These are phyloP conservation scores for Trachymyrmex cornetzi DNA, from an alignment of 1,140 invertebrate genomes.

Conservation along the genomic window DNA sequence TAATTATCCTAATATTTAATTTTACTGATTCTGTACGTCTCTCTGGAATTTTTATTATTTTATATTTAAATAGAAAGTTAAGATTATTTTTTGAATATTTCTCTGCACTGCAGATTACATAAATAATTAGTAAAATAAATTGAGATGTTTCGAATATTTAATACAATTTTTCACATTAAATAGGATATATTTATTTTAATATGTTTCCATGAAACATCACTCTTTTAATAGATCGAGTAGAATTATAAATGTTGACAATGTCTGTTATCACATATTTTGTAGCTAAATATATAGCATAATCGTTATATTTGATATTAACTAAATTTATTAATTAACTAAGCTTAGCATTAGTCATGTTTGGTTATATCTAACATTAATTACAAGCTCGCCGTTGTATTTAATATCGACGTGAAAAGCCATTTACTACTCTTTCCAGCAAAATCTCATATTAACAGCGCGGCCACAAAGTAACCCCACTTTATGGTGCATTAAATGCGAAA, in stretches of 20 bases:
- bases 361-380: constrained; percentile 32
- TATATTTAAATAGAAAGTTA: background rate
- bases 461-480: constrained; percentile 55
- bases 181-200: background rate
- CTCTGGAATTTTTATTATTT: background rate
- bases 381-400: constrained; percentile 28
- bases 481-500: constrained; percentile 52
- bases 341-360: constrained; percentile 14
- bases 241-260: constrained; percentile 1
- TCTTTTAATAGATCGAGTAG: background rate
- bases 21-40: background rate
- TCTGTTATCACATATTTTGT: background rate
- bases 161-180: background rate
- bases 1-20: background rate
- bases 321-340: constrained; percentile 26
- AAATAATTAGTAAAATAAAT: constrained; percentile 6
- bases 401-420: constrained; percentile 3
- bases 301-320: background rate
- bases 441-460: constrained; percentile 16
- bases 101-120: background rate
- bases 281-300: background rate
- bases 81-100: constrained; percentile 13
- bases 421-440: constrained; percentile 44
- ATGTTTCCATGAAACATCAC: background rate
- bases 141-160: background rate